A percentile compares a stretch with the other conserved stretches of the same genome.
These are phyloP conservation scores for Trogon surrucura DNA, from an alignment of 2,113 vertebrate species.

Conservation along the genomic window DNA sequence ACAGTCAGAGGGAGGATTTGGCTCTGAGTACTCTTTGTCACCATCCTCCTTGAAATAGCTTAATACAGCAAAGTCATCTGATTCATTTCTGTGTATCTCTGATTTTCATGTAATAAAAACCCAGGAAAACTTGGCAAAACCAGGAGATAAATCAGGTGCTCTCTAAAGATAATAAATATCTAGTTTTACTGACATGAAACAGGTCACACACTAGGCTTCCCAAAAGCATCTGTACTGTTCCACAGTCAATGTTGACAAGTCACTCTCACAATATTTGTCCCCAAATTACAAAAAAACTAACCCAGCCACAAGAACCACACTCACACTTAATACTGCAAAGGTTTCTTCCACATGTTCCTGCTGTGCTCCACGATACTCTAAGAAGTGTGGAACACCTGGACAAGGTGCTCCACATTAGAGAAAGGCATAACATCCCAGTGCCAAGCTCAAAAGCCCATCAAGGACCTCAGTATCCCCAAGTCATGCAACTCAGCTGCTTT, in stretches of 20 bases:
- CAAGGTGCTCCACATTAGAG: neutral
- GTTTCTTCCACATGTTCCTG: neutral
- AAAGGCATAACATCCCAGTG: neutral
- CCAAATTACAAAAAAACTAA: neutral
- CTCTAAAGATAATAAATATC: neutral
- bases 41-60: slow-evolving; percentile 18
- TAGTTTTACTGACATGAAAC: neutral
- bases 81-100: neutral
- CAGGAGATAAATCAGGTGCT: neutral
- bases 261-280: neutral
- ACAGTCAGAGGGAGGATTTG: slow-evolving; percentile 34
- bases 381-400: neutral
- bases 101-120: neutral
- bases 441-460: neutral
- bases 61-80: neutral
- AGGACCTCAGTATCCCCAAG: neutral
- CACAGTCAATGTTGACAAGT: neutral
- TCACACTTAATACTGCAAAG: neutral
- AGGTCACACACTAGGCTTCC: neutral
- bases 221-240: neutral
- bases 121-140: neutral
- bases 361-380: neutral
- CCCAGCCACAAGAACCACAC: neutral
- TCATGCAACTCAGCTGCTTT: neutral
- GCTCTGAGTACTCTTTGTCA: neutral